These are phyloP conservation scores for Cryptomyrus ogoouensis DNA, from an alignment of 2,113 vertebrate species.

Conservation along the genomic window DNA sequence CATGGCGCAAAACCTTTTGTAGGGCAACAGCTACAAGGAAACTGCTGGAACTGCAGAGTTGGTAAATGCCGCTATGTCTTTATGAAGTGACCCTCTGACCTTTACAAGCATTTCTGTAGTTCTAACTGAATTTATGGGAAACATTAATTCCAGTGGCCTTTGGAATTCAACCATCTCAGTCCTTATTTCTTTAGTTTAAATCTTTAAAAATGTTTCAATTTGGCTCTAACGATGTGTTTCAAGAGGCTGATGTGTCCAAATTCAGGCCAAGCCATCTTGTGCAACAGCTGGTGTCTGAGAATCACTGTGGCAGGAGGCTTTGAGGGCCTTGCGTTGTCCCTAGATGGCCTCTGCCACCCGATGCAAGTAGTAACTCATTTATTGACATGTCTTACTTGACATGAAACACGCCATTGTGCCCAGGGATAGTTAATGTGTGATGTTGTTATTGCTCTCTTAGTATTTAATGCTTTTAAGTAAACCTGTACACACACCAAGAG, in stretches of 20 bases:
- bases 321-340: neutral
- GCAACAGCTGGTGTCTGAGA: neutral
- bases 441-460: neutral
- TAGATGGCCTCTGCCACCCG: neutral
- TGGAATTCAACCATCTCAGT: neutral
- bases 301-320: neutral
- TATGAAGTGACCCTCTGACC: neutral
- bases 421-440: neutral
- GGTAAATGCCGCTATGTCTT: neutral
- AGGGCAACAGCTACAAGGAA: slow-evolving; percentile 10
- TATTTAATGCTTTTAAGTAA: neutral
- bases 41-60: neutral
- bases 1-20: slow-evolving; percentile 27
- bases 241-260: neutral
- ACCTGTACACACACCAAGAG: neutral
- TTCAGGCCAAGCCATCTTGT: neutral
- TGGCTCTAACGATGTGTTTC: neutral
- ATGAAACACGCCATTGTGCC: no score
- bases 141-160: neutral
- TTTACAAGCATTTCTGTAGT: neutral
- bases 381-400: neutral
- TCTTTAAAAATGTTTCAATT: neutral
- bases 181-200: neutral
- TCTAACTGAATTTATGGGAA: neutral
- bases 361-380: neutral